Evolutionary conservation across 2,888 invertebrate species (phyloP).

Genomic region (Drosophila barbarae): DNA sequence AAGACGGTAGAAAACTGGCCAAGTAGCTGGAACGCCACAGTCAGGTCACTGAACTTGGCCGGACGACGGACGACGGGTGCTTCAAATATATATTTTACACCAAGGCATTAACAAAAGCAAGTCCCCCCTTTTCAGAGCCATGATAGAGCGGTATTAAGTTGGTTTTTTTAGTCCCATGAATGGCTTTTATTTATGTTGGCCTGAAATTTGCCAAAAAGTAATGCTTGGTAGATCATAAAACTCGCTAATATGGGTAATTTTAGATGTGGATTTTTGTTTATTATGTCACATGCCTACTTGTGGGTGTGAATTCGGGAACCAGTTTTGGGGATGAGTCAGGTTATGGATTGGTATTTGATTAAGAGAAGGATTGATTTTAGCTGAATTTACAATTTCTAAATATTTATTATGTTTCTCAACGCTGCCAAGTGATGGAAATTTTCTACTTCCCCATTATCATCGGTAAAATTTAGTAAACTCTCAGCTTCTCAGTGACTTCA

Average conservation of each 20-base stretch:
- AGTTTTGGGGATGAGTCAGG: slow-evolving; percentile 16
- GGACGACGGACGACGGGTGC: slow-evolving; percentile 9
- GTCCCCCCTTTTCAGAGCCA: slow-evolving; percentile 5
- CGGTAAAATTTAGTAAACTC: background rate
- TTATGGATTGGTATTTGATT: background rate
- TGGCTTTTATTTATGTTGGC: slow-evolving; percentile 28
- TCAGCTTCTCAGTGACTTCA: background rate
- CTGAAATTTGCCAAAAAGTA: slow-evolving; percentile 14
- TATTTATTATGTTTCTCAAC: background rate
- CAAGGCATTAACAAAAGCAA: slow-evolving; percentile 25
- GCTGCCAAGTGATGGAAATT: background rate
- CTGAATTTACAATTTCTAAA: too few relatives aligned
- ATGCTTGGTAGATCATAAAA: slow-evolving; percentile 26
- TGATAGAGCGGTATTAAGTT: slow-evolving; percentile 21
- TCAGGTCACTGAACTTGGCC: slow-evolving; percentile 50
- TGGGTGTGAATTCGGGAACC: slow-evolving; percentile 15
- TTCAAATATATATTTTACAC: slow-evolving; percentile 27
- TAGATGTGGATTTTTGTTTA: slow-evolving; percentile 13
- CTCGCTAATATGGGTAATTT: slow-evolving; percentile 40
- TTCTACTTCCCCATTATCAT: background rate
- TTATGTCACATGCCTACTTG: slow-evolving; percentile 28
- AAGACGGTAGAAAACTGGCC: slow-evolving; percentile 40
- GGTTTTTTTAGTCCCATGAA: slow-evolving; percentile 14
- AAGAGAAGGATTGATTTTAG: background rate
- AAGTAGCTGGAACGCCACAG: slow-evolving; percentile 42